These are phyloP conservation scores for Psilanteris sp. DNA, from an alignment of 1,140 invertebrate genomes.

Conservation along the genomic window DNA sequence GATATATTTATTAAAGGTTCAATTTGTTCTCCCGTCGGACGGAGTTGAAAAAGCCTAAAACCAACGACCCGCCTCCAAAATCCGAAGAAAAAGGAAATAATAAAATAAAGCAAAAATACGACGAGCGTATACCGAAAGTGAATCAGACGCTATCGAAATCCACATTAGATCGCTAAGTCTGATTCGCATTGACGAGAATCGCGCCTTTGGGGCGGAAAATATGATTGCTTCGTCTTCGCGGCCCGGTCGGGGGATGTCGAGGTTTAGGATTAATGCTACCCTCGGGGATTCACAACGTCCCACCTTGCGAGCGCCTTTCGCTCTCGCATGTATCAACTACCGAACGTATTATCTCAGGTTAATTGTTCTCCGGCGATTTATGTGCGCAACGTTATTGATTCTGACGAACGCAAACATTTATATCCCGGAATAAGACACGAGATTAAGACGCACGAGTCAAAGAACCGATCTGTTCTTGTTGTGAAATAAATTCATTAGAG, in stretches of 20 bases:
- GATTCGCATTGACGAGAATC: conserved; percentile 80
- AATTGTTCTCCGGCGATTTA: conserved; percentile 53
- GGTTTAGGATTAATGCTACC: conserved; percentile 79
- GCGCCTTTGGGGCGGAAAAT: conserved; percentile 79
- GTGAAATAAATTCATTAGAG: conserved; percentile 7
- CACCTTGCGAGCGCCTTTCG: conserved; percentile 63
- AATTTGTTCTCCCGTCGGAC: not conserved
- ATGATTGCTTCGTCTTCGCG: conserved; percentile 76
- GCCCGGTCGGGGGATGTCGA: conserved; percentile 54
- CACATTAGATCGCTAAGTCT: conserved; percentile 79
- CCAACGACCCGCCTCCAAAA: not conserved
- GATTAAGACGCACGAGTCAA: conserved; percentile 17
- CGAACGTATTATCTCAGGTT: conserved; percentile 48
- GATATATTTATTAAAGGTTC: conserved; percentile 3
- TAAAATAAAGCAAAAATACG: conserved; percentile 8
- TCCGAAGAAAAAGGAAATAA: not conserved
- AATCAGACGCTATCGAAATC: conserved; percentile 77
- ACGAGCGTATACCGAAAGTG: conserved; percentile 66
- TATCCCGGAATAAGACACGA: conserved; percentile 22
- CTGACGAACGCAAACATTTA: conserved; percentile 30
- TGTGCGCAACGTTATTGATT: conserved; percentile 48
- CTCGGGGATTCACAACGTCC: conserved; percentile 73
- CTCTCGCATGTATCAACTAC: conserved; percentile 40
- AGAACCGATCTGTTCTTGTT: conserved; percentile 1
- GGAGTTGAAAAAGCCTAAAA: no score